phyloP scores from a whole-genome alignment of 2,113 vertebrate species.

The Silurus glanis region DNA sequence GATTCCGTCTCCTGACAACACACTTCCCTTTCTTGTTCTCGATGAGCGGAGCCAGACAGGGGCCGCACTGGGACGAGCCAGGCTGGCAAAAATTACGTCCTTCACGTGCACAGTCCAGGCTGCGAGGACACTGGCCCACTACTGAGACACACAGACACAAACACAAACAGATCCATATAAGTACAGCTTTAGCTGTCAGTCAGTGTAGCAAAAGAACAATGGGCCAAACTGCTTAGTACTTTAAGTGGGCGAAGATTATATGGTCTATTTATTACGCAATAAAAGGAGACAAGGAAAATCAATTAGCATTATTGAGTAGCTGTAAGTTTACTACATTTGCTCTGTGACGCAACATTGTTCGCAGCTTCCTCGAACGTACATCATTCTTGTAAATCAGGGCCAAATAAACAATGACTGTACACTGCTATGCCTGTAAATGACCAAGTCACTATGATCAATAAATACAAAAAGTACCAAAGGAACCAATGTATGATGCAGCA shows the following conservation, averaged over 20 bases:
- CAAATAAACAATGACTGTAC: not conserved
- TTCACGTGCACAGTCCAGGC: constrained; percentile 81
- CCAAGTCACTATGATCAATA: constrained; percentile 6
- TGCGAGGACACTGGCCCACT: constrained; percentile 78
- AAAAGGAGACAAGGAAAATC: constrained; percentile 25
- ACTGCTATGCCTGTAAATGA: constrained; percentile 5
- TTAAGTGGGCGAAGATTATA: not conserved
- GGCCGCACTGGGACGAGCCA: constrained; percentile 75
- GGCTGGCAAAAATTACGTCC: constrained; percentile 77
- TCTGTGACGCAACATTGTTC: not conserved
- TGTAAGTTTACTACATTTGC: not conserved
- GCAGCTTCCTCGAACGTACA: not conserved
- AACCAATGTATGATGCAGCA: not conserved
- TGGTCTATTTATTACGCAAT: constrained; percentile 24
- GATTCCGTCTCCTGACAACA: constrained; percentile 63
- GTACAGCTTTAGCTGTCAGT: not conserved
- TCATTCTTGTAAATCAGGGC: not conserved
- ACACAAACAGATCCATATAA: constrained; percentile 4
- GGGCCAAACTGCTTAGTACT: not conserved
- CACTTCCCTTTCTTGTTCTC: constrained; percentile 76
- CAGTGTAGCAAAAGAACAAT: constrained; percentile 7
- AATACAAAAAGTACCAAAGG: not conserved
- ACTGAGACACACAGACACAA: constrained; percentile 14
- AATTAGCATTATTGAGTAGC: constrained; percentile 14
- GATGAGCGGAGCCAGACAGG: constrained; percentile 78